Base-by-base conservation (phyloP, 2,888 invertebrate genomes). In the Pyrochroa serraticornis region DNA sequence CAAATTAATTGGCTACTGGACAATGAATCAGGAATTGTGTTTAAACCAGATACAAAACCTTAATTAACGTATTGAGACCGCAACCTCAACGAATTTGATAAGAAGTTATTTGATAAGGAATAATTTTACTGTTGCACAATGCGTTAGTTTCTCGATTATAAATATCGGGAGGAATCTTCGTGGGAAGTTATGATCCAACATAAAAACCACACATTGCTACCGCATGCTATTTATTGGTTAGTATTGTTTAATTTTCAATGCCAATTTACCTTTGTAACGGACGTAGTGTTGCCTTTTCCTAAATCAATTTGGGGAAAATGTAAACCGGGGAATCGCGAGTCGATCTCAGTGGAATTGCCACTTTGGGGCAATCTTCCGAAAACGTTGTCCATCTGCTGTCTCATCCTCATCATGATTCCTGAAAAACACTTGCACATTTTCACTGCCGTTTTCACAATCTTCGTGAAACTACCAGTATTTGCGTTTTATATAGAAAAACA, bases 201-300 rank as follows among this genome's bases (percentile, higher is more conserved):
- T 22, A 22, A 22, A 22, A 22, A 22, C 3, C 22, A 22, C 22
- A 22, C 22, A 22, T 22, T 22, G 22, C 22, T 22, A 22, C 22
- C 22, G 22, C 22, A 22, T 3, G 5, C 22, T 33, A 5, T 22
- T 14, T 22, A 32, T 7, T 10, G 6, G 10, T n/a, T 32, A n/a
- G 7, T 9, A 8, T 14, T 9, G 35, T 35, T 35, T 2, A 35
- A 35, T n/a, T 35, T 9, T 35, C 10, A 2, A 9, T 35, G 35
- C 30, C 37, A 55, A 41, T 69, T n/a, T 69, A 79, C 79, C 72
- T 79, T 78, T 6, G 77, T 78, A 41, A 77, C 74, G 12, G 78
- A 77, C 8, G 79, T 77, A 10, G 76, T 77, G 59, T 79, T 79
- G 54, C 76, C 79, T 69, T 78, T 78, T 50, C 75, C 71, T 45